phyloP scores from a whole-genome alignment of 1,140 invertebrate genomes.

The Drosophila pachea region DNA sequence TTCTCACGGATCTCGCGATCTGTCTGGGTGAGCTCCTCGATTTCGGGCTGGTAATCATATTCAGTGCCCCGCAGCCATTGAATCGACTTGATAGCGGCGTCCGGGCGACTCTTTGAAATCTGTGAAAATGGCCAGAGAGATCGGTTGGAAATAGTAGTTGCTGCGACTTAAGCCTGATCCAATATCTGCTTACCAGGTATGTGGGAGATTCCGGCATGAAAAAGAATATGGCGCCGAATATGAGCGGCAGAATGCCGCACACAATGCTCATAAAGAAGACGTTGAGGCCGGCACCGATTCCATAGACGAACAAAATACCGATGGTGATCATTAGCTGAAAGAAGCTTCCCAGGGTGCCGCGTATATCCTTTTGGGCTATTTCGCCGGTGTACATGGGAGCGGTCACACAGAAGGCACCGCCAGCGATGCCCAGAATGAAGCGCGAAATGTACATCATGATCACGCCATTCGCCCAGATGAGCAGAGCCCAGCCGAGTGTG shows the following conservation, averaged over 20 bases:
- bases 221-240: constrained; percentile 84
- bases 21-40: constrained; percentile 82
- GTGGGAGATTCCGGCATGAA: constrained; percentile 90
- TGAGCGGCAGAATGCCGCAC: constrained; percentile 83
- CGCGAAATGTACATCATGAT: constrained; percentile 86
- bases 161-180: neutral
- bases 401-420: constrained; percentile 87
- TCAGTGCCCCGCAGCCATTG: constrained; percentile 83
- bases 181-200: constrained; percentile 77
- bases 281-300: constrained; percentile 82
- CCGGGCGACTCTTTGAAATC: constrained; percentile 81
- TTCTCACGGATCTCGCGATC: constrained; percentile 81
- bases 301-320: constrained; percentile 86
- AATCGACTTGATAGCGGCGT: constrained; percentile 83
- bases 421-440: constrained; percentile 86
- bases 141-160: constrained; percentile 1
- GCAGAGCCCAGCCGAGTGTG: constrained; percentile 86
- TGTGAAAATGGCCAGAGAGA: constrained; percentile 25
- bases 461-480: constrained; percentile 85
- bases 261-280: constrained; percentile 84
- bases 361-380: constrained; percentile 87
- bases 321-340: constrained; percentile 88
- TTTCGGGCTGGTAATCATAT: constrained; percentile 83
- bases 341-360: constrained; percentile 88
- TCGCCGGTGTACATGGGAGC: constrained; percentile 91